These are phyloP conservation scores for Scaptomyza polygonia DNA, from an alignment of 2,888 invertebrate species.

Conservation along the genomic window DNA sequence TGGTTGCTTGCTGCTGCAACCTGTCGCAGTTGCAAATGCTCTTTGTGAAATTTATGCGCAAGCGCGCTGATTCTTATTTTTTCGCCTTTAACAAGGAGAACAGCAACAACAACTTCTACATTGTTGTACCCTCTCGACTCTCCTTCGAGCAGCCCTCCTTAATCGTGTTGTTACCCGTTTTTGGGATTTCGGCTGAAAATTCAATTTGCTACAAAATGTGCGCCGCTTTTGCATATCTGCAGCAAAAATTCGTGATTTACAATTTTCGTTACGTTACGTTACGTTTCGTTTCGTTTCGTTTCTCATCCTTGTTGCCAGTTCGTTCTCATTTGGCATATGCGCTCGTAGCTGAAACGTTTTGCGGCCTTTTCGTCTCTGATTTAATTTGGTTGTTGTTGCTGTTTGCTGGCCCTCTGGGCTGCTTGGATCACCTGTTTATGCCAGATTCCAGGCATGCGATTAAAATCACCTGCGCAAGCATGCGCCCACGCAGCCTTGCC, in stretches of 20 bases:
- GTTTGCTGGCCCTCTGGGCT: conserved; percentile 27
- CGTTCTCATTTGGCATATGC: conserved; percentile 48
- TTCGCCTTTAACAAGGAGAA: conserved; percentile 78
- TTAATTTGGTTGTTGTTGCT: conserved; percentile 56
- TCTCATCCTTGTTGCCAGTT: conserved; percentile 52
- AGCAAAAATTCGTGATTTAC: conserved; percentile 80
- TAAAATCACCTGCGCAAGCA: conserved; percentile 83
- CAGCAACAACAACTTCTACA: conserved; percentile 30
- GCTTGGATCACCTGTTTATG: conserved; percentile 81
- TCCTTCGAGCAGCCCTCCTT: conserved; percentile 1
- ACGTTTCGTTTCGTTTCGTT: conserved; percentile 54
- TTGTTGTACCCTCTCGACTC: neutral
- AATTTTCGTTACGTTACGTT: conserved; percentile 71
- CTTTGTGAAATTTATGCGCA: conserved; percentile 77
- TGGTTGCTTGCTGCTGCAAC: conserved; percentile 65
- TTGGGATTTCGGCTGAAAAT: conserved; percentile 76
- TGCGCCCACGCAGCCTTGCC: conserved; percentile 73
- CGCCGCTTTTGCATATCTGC: conserved; percentile 79
- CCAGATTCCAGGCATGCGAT: conserved; percentile 83
- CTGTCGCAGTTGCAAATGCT: conserved; percentile 70
- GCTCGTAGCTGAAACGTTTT: conserved; percentile 39
- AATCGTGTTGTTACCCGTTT: conserved; percentile 34
- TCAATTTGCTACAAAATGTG: conserved; percentile 80
- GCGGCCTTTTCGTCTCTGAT: conserved; percentile 58
- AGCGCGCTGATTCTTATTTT: conserved; percentile 80